A percentile compares a stretch with the other conserved stretches of the same genome.
These are phyloP conservation scores for Cardinalis cardinalis DNA, from an alignment of 2,113 vertebrate species.

Conservation along the genomic window DNA sequence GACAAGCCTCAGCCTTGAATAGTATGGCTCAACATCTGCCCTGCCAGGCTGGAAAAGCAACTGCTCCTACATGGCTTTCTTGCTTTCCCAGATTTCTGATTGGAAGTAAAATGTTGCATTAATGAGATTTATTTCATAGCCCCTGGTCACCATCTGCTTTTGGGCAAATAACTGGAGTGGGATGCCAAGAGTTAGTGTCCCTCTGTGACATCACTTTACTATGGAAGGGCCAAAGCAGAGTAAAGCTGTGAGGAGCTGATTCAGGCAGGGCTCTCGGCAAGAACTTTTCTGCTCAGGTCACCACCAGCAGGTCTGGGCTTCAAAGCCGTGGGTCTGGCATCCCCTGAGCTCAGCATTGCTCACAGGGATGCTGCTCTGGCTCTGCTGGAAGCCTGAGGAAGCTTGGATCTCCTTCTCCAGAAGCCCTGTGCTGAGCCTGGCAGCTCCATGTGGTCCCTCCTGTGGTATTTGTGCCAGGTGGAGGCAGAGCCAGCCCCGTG, in stretches of 20 bases:
- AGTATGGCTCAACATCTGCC: not conserved
- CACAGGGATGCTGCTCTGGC: not conserved
- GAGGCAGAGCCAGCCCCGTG: not conserved
- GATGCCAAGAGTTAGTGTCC: not conserved
- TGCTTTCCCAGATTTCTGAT: not conserved
- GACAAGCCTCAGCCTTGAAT: not conserved
- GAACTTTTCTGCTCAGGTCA: not conserved
- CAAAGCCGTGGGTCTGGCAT: not conserved
- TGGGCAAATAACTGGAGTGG: not conserved
- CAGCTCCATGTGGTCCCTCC: not conserved
- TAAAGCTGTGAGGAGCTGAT: not conserved
- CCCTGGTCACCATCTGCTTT: not conserved
- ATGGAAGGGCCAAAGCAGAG: not conserved
- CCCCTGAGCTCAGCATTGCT: not conserved
- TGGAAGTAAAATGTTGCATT: not conserved
- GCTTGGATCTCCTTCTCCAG: not conserved
- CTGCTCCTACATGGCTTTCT: rapidly evolving
- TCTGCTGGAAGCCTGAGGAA: not conserved
- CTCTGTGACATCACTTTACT: not conserved
- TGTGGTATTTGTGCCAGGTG: not conserved
- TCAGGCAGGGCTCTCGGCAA: not conserved
- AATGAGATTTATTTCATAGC: not conserved
- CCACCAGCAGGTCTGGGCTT: not conserved
- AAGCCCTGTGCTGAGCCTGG: not conserved
- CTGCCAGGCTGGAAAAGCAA: not conserved